A percentile compares a stretch with the other conserved stretches of the same genome.
Evolutionary conservation across 2,113 vertebrate species (phyloP).

Genomic region (Nesogale talazaci): DNA sequence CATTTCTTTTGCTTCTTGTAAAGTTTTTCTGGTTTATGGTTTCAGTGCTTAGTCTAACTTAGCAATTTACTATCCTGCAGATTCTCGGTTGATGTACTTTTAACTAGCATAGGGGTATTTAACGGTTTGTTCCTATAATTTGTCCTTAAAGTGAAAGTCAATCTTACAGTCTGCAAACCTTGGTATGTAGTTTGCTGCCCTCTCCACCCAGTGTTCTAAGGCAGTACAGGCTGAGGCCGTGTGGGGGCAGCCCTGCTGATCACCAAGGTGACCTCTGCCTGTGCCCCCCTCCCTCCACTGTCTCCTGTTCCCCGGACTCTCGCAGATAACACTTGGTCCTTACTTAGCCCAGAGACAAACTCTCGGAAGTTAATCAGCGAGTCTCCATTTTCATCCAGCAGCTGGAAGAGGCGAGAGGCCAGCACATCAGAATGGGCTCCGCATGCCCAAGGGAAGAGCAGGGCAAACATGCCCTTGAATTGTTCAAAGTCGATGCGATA

Average conservation of each 20-base stretch:
- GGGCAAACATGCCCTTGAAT: conserved; percentile 95
- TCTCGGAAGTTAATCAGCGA: conserved; percentile 97
- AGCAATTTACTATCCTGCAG: neutral
- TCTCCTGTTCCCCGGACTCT: neutral
- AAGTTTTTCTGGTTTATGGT: neutral
- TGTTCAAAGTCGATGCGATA: conserved; percentile 98
- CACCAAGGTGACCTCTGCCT: accelerated
- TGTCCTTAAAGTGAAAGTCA: neutral
- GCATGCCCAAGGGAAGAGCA: conserved; percentile 96
- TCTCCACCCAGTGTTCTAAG: neutral
- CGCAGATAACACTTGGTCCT: conserved; percentile 48
- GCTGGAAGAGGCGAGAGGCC: conserved; percentile 92
- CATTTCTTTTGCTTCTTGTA: neutral
- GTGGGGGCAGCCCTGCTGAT: neutral
- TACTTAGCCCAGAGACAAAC: conserved; percentile 95
- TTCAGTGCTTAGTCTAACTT: neutral
- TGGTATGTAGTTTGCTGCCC: neutral
- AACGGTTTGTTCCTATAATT: neutral
- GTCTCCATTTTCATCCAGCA: conserved; percentile 95
- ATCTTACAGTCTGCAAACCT: neutral
- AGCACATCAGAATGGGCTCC: conserved; percentile 92
- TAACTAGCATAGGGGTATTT: neutral
- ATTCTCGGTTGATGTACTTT: neutral
- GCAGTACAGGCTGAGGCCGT: accelerated
- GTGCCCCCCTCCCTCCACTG: accelerated